These are phyloP conservation scores for Uropetala carovei DNA, from an alignment of 2,888 invertebrate species.

Conservation along the genomic window DNA sequence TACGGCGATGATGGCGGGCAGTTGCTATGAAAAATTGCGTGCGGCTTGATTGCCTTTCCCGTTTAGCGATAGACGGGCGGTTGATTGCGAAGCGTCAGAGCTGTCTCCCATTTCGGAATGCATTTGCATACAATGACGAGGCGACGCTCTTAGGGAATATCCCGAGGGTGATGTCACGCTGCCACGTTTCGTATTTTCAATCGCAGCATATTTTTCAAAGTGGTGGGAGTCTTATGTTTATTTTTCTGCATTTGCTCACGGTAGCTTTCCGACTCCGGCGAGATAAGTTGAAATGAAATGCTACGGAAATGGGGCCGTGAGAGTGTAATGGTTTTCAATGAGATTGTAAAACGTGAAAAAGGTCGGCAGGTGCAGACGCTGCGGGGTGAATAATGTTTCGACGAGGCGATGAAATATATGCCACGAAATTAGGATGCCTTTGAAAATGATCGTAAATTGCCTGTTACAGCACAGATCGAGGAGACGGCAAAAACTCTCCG, in stretches of 20 bases:
- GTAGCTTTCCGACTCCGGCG: not conserved
- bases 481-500: too few relatives aligned
- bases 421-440: not conserved
- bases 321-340: slow-evolving; percentile 6
- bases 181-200: not conserved
- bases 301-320: not conserved
- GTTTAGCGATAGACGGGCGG: not conserved
- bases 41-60: slow-evolving; percentile 16
- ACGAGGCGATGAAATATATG: not conserved
- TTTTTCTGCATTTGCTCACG: not conserved
- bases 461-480: too few relatives aligned
- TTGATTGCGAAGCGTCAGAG: slow-evolving; percentile 40
- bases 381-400: not conserved
- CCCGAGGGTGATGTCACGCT: slow-evolving; percentile 12
- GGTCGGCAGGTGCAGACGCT: not conserved
- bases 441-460: not conserved
- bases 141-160: not conserved
- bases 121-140: slow-evolving; percentile 58
- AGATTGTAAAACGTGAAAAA: not conserved
- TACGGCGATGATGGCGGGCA: not conserved
- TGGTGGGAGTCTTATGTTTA: not conserved
- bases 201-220: not conserved
- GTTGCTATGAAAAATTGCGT: not conserved
- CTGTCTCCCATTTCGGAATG: not conserved
- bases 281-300: slow-evolving; percentile 21